phyloP scores from a whole-genome alignment of 2,113 vertebrate species.

The Microtus pennsylvanicus region DNA sequence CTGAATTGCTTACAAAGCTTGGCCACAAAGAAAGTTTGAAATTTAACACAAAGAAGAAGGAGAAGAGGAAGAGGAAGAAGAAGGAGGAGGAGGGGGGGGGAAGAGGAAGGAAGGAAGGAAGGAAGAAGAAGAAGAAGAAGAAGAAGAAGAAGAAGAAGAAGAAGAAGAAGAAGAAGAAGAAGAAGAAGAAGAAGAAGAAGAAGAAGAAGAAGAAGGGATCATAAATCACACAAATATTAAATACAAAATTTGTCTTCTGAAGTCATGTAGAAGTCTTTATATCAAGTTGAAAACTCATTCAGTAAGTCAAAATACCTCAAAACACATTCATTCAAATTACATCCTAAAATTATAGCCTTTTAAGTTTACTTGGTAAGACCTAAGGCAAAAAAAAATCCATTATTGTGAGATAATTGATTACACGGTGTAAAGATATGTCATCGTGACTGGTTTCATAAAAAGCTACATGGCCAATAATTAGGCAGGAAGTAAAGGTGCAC shows the following conservation, averaged over 20 bases:
- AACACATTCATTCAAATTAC: background rate
- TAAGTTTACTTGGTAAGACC: background rate
- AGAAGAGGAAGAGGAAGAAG: too few relatives aligned
- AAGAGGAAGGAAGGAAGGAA: too few relatives aligned
- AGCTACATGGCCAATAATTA: background rate
- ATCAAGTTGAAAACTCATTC: background rate
- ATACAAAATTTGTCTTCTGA: background rate
- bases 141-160: too few relatives aligned
- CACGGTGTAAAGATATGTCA: background rate
- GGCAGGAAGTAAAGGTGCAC: background rate
- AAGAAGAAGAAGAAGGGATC: background rate
- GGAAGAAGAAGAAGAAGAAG: background rate
- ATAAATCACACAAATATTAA: background rate
- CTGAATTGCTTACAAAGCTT: background rate
- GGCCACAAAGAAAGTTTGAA: background rate
- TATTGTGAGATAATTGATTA: background rate
- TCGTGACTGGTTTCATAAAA: background rate
- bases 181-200: too few relatives aligned
- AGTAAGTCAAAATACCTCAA: background rate
- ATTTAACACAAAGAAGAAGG: background rate
- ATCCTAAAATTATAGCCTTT: background rate
- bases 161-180: background rate
- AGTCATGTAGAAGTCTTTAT: background rate
- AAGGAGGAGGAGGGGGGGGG: too few relatives aligned
- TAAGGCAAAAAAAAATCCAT: background rate